Percentiles rank a stretch among this genome's conserved stretches.
phyloP scores from a whole-genome alignment of 1,140 invertebrate genomes.

The Drosophila kohkoa region DNA sequence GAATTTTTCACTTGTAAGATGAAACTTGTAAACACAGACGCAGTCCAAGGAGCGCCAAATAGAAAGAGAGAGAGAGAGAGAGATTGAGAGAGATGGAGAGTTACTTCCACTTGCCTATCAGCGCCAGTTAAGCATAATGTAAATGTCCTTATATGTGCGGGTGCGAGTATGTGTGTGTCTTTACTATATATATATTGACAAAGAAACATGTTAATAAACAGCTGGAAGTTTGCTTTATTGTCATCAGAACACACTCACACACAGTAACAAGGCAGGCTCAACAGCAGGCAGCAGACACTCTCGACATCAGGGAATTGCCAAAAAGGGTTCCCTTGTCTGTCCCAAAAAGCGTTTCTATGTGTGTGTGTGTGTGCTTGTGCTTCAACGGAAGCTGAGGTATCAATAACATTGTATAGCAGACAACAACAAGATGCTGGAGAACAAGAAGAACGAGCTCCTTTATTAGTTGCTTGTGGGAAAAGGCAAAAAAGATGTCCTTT shows the following conservation, averaged over 20 bases:
- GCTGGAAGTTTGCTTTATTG: slow-evolving; percentile 82
- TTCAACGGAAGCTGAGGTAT: slow-evolving; percentile 68
- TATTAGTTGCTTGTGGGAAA: slow-evolving; percentile 62
- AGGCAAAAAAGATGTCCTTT: slow-evolving; percentile 62
- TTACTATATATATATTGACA: slow-evolving; percentile 58
- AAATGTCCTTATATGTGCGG: slow-evolving; percentile 28
- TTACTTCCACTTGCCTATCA: slow-evolving; percentile 40
- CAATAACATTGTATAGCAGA: slow-evolving; percentile 77
- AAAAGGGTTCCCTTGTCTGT: slow-evolving; percentile 72
- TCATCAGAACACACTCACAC: slow-evolving; percentile 60
- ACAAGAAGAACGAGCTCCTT: slow-evolving; percentile 35
- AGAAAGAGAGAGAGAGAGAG: background rate
- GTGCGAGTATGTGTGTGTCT: slow-evolving; percentile 35
- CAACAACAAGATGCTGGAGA: slow-evolving; percentile 23
- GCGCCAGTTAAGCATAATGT: slow-evolving; percentile 57
- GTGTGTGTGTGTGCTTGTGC: slow-evolving; percentile 9
- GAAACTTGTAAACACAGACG: slow-evolving; percentile 60
- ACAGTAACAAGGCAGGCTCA: background rate
- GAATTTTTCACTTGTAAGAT: slow-evolving; percentile 81
- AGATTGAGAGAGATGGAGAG: background rate
- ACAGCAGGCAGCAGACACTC: slow-evolving; percentile 39
- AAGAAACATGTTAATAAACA: slow-evolving; percentile 83
- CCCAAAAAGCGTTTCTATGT: background rate
- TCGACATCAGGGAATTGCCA: slow-evolving; percentile 61
- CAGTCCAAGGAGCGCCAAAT: background rate